Evolutionary conservation across 2,797 vertebrate genomes (phyloP).

Genomic region (Lacerta bilineata): DNA sequence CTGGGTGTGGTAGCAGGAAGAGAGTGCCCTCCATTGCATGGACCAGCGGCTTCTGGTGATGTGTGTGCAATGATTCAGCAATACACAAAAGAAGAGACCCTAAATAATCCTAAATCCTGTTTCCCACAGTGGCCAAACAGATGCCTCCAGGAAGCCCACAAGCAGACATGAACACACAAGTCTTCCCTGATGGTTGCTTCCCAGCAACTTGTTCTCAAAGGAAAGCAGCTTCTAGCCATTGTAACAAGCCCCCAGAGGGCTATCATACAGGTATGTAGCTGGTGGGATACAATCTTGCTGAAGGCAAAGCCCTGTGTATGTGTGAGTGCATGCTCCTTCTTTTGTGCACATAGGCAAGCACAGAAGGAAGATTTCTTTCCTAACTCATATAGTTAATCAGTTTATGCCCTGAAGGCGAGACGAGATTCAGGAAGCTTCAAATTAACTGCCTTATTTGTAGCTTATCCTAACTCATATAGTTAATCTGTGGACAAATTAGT

Average conservation of each 20-base stretch:
- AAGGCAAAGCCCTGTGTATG: neutral
- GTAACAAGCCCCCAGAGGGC: neutral
- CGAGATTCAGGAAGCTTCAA: too few relatives aligned
- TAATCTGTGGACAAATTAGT: conserved; percentile 48
- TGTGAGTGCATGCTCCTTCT: neutral
- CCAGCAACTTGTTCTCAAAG: too few relatives aligned
- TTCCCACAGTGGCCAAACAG: neutral
- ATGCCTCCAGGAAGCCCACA: neutral
- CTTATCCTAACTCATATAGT: too few relatives aligned
- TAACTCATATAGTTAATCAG: conserved; percentile 12
- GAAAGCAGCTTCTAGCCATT: too few relatives aligned
- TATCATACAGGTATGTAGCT: neutral
- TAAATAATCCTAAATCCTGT: neutral
- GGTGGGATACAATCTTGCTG: neutral
- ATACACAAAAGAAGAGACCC: neutral
- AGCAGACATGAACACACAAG: too few relatives aligned
- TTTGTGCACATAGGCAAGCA: neutral
- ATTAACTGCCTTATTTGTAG: conserved; percentile 41
- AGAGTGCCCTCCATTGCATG: neutral
- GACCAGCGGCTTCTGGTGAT: neutral
- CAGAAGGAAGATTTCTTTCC: neutral
- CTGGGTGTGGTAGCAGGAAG: neutral
- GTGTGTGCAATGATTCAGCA: neutral
- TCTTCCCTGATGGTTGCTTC: too few relatives aligned
- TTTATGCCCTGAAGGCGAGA: conserved; percentile 20